Evolutionary conservation across 2,888 invertebrate species (phyloP).

Genomic region (Caenorhabditis sp.): DNA sequence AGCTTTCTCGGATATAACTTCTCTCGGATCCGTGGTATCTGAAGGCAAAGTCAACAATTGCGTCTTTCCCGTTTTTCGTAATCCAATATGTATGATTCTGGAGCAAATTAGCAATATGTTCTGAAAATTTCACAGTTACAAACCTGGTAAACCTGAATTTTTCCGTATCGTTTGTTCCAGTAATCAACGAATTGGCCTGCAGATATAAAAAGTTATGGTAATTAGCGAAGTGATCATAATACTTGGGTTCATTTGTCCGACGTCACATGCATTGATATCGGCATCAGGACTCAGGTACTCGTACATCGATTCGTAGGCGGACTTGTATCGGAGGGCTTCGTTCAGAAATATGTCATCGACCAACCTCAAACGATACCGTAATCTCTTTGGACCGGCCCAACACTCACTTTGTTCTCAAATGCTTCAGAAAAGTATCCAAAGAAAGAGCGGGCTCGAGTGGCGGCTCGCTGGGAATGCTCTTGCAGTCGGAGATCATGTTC

Average conservation of each 20-base stretch:
- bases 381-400: not conserved
- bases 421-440: conserved; percentile 3
- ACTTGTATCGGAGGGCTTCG: conserved; percentile 15
- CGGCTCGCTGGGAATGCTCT: conserved; percentile 15
- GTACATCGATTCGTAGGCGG: conserved; percentile 25
- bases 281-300: not conserved
- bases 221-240: too few relatives aligned
- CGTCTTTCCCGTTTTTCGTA: not conserved
- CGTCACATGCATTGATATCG: conserved; percentile 14
- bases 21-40: conserved; percentile 1
- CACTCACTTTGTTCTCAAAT: conserved; percentile 20
- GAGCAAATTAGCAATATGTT: too few relatives aligned
- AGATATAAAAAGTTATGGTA: too few relatives aligned
- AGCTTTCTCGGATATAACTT: conserved; percentile 3
- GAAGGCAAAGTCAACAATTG: conserved; percentile 7
- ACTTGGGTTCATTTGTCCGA: conserved; percentile 20
- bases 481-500: conserved; percentile 19
- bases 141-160: conserved; percentile 1
- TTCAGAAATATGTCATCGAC: conserved; percentile 17
- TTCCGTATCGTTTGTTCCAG: conserved; percentile 27
- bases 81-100: too few relatives aligned
- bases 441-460: conserved; percentile 16
- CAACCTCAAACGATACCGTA: not conserved
- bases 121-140: too few relatives aligned
- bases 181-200: conserved; percentile 27